These are phyloP conservation scores for Ctenicera cuprea DNA, from an alignment of 2,888 invertebrate genomes.

Conservation along the genomic window DNA sequence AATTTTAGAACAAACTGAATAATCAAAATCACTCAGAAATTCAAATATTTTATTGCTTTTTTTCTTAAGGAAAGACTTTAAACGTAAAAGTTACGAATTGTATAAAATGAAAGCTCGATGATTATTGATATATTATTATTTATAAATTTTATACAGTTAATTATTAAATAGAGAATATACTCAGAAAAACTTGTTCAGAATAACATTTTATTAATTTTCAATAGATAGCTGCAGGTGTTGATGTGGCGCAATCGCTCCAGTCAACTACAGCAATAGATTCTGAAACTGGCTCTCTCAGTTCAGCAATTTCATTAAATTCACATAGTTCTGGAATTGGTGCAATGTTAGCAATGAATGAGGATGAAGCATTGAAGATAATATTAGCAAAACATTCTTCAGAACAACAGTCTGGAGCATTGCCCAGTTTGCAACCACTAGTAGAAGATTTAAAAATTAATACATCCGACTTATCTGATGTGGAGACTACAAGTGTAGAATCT, in stretches of 20 bases:
- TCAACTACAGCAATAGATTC: slow-evolving; percentile 63
- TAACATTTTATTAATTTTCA: neutral
- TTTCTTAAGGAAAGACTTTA: no score
- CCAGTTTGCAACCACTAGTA: slow-evolving; percentile 30
- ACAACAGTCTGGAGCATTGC: slow-evolving; percentile 10
- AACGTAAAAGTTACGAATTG: no score
- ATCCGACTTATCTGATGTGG: slow-evolving; percentile 45
- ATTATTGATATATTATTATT: no score
- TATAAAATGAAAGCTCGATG: no score
- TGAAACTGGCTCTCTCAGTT: slow-evolving; percentile 69
- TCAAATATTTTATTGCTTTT: no score
- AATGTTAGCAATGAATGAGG: slow-evolving; percentile 78
- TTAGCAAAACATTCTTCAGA: slow-evolving; percentile 73
- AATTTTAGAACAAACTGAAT: no score
- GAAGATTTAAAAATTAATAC: slow-evolving; percentile 38
- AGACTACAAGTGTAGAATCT: slow-evolving; percentile 53
- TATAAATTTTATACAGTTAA: no score
- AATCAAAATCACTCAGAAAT: no score
- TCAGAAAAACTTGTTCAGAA: slow-evolving; percentile 2
- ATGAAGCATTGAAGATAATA: slow-evolving; percentile 83
- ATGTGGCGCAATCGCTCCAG: slow-evolving; percentile 80
- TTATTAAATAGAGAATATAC: no score
- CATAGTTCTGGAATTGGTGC: slow-evolving; percentile 73
- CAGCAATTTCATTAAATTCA: slow-evolving; percentile 70
- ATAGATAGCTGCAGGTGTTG: slow-evolving; percentile 82